phyloP scores from a whole-genome alignment of 64 coral and sea anemone species.

The Porites lutea region DNA sequence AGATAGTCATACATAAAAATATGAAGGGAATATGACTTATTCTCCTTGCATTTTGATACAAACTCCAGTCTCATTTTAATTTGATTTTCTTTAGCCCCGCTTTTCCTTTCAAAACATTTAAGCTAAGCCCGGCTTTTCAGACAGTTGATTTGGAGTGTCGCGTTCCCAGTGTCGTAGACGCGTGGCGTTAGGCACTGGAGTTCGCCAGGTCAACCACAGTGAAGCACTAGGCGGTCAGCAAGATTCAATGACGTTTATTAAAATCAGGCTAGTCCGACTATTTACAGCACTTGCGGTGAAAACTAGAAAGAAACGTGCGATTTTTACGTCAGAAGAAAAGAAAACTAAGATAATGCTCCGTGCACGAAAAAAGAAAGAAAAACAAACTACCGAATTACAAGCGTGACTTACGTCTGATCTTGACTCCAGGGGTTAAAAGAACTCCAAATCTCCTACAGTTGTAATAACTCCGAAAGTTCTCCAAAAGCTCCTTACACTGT shows the following conservation, averaged over 20 bases:
- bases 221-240: not conserved
- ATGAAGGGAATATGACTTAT: too few species aligned
- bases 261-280: conserved; percentile 21
- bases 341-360: conserved; percentile 8
- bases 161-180: conserved; percentile 35
- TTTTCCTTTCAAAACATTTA: too few species aligned
- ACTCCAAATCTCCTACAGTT: conserved; percentile 30
- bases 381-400: not conserved
- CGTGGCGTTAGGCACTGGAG: conserved; percentile 29
- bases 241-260: conserved; percentile 22
- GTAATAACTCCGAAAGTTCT: conserved; percentile 12
- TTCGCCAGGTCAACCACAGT: conserved; percentile 72
- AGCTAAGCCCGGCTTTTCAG: too few species aligned
- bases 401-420: conserved; percentile 33
- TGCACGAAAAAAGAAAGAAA: not conserved
- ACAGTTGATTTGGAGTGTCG: not conserved
- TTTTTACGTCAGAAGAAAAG: conserved; percentile 15
- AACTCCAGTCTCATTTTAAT: too few species aligned
- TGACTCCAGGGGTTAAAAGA: conserved; percentile 25
- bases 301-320: not conserved
- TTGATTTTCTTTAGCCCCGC: too few species aligned
- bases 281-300: conserved; percentile 41
- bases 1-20: too few species aligned
- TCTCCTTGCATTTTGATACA: too few species aligned
- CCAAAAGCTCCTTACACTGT: not conserved